Evolutionary conservation across 2,888 invertebrate genomes (phyloP).

Genomic region (Noctua janthina): DNA sequence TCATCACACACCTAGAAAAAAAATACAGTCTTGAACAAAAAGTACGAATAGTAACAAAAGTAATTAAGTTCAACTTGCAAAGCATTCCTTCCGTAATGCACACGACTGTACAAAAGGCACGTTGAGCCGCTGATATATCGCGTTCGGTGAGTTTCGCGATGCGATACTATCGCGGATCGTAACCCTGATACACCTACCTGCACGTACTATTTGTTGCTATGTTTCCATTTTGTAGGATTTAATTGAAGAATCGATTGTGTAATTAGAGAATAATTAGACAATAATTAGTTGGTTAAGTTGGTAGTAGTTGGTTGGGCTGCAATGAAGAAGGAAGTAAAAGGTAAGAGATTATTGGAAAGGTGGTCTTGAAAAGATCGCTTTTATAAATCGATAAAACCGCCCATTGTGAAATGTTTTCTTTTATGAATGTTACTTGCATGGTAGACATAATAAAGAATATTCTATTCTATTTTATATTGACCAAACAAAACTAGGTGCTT

Average conservation of each 20-base stretch:
- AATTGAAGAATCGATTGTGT: background rate
- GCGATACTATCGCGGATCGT: conserved; percentile 47
- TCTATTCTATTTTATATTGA: too few species aligned
- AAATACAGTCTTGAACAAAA: background rate
- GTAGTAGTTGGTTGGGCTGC: too few species aligned
- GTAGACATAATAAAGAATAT: too few species aligned
- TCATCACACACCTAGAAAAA: background rate
- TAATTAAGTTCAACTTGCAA: background rate
- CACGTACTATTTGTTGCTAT: conserved; percentile 20
- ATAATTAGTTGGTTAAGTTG: background rate
- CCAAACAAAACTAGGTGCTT: too few species aligned
- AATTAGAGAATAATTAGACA: background rate
- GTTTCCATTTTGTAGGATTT: background rate
- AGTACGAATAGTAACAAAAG: background rate
- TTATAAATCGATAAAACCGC: too few species aligned
- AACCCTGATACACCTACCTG: conserved; percentile 46
- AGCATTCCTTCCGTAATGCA: background rate
- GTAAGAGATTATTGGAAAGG: too few species aligned
- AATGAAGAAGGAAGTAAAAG: too few species aligned
- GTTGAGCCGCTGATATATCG: conserved; percentile 56
- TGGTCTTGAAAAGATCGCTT: too few species aligned
- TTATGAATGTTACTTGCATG: too few species aligned
- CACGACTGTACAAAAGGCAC: conserved; percentile 43
- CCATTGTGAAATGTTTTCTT: too few species aligned
- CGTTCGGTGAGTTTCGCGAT: conserved; percentile 24